These are phyloP conservation scores for Synergus itoensis DNA, from an alignment of 2,888 invertebrate genomes.

Conservation along the genomic window DNA sequence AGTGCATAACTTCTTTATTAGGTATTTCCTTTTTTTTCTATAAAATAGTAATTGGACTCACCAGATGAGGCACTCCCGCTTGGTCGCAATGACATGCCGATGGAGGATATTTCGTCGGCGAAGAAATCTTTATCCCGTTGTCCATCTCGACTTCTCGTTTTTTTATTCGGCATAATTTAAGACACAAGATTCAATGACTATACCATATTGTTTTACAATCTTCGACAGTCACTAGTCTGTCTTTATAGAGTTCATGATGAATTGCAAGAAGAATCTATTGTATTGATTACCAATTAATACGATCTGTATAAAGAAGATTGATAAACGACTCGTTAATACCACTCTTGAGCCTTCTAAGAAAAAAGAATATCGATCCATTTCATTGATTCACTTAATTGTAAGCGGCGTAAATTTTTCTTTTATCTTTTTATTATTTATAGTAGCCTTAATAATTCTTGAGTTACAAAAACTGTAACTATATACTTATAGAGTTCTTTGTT, in stretches of 20 bases:
- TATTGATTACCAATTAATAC: neutral
- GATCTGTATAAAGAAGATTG: neutral
- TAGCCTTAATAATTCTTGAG: neutral
- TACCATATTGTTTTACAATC: neutral
- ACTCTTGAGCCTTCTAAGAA: neutral
- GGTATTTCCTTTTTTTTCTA: neutral
- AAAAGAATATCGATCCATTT: neutral
- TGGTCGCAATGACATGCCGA: constrained; percentile 89
- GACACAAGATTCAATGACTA: constrained; percentile 3
- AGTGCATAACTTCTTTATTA: neutral
- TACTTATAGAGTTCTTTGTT: neutral
- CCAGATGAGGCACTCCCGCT: constrained; percentile 88
- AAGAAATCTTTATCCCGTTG: constrained; percentile 72
- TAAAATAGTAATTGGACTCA: constrained; percentile 74
- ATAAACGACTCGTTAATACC: neutral
- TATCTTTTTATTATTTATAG: neutral
- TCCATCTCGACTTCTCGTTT: constrained; percentile 71
- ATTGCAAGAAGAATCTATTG: neutral
- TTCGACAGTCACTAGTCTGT: neutral
- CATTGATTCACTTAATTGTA: neutral
- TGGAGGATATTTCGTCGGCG: constrained; percentile 87
- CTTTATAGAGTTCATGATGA: neutral
- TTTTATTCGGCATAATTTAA: constrained; percentile 74
- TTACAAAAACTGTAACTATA: neutral
- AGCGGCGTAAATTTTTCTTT: neutral